These are phyloP conservation scores for Solenopsis fugax DNA, from an alignment of 1,140 invertebrate species.

Conservation along the genomic window DNA sequence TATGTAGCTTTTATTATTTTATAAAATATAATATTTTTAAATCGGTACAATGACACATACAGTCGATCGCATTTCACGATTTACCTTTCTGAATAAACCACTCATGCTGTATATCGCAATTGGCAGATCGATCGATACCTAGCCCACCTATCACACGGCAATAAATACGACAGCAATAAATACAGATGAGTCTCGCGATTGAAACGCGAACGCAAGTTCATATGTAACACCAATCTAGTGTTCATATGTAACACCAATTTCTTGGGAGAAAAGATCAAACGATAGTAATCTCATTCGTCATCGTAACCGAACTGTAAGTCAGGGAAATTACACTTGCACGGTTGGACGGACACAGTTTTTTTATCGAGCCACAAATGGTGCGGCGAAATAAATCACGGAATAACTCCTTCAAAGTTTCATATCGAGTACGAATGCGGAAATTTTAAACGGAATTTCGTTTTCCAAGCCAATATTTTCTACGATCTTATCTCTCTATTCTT, in stretches of 20 bases:
- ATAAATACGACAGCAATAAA: slow-evolving; percentile 18
- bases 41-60: not conserved
- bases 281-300: slow-evolving; percentile 46
- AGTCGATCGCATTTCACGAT: not conserved
- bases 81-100: slow-evolving; percentile 23
- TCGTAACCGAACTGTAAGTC: not conserved
- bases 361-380: slow-evolving; percentile 13
- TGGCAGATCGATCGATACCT: slow-evolving; percentile 25
- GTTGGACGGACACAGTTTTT: not conserved
- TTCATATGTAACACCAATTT: not conserved
- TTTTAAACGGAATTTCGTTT: slow-evolving; percentile 22
- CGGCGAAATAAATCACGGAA: slow-evolving; percentile 36
- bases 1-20: not conserved
- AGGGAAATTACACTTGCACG: slow-evolving; percentile 30
- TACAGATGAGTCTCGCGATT: slow-evolving; percentile 6
- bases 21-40: slow-evolving; percentile 2
- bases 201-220: not conserved
- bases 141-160: not conserved
- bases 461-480: not conserved
- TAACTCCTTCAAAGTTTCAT: slow-evolving; percentile 31
- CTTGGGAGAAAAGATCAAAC: not conserved
- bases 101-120: slow-evolving; percentile 3
- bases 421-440: slow-evolving; percentile 35
- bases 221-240: not conserved
- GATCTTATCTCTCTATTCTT: slow-evolving; percentile 15